These are phyloP conservation scores for Amblyraja radiata DNA, from an alignment of 2,797 vertebrate species.

Conservation along the genomic window DNA sequence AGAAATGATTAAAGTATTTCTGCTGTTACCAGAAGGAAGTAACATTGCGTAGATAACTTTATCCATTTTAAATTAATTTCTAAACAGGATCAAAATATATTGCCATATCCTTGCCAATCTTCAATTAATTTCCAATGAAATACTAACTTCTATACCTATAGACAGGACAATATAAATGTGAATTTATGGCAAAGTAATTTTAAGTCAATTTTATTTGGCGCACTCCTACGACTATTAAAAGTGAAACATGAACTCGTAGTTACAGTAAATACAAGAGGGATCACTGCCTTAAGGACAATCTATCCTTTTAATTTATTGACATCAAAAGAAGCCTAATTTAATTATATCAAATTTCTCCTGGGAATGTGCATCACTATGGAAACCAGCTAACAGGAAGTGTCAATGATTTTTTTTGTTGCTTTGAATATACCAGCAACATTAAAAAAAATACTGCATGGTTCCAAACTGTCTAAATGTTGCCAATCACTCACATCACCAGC, in stretches of 20 bases:
- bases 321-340: conserved; percentile 71
- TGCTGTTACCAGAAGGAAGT: background rate
- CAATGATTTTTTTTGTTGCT: conserved; percentile 35
- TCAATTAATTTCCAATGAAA: background rate
- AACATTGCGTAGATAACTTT: background rate
- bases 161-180: background rate
- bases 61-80: conserved; percentile 21
- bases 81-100: background rate
- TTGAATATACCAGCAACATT: background rate
- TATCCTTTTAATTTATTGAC: conserved; percentile 72
- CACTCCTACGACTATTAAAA: conserved; percentile 39
- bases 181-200: background rate
- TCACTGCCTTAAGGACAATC: conserved; percentile 48
- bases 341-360: conserved; percentile 69
- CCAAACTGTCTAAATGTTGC: conserved; percentile 35
- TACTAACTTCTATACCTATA: background rate
- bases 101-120: background rate
- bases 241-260: conserved; percentile 46
- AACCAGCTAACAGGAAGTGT: conserved; percentile 64
- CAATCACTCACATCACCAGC: conserved; percentile 36
- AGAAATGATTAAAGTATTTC: background rate
- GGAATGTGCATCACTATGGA: conserved; percentile 65
- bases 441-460: conserved; percentile 33
- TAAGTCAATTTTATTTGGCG: conserved; percentile 42
- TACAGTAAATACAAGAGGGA: conserved; percentile 46